Evolutionary conservation across 2,888 invertebrate species (phyloP), one percentile per base, ranked within the genome.

Genomic region (Luffia ferchaultella): DNA sequence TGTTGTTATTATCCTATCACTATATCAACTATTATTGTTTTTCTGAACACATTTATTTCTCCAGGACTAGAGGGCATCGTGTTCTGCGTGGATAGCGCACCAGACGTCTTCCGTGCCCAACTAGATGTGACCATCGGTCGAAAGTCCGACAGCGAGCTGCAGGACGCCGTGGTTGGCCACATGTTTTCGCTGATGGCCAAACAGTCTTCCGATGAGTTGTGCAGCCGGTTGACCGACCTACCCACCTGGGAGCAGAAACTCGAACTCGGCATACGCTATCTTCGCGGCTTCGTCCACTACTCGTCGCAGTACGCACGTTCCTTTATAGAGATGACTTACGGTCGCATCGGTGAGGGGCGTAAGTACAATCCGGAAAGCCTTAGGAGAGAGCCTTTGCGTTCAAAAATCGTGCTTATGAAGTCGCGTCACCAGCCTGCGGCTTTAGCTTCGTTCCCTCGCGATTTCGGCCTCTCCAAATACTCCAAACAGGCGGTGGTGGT

Each of bases 301-400:
- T 67, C 75, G 0, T 53, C 58, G 2, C 72, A 73, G 52, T 75
- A 73, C 52, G 56, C 62, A 0, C 60, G 61, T 16, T 60, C 59
- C 7, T 50, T 65, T 0, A 61, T 75, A 5, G 61, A 68, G 40
- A 50, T 62, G 1, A 65, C 69, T 1, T 62, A 67, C 40, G 50
- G 47, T 19, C 43, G 47, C 9, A 46, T 50, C 71, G 2, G 16
- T 50, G 18, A 59, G 62, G 20, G 57, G 53, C 2, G 61, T 1
- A 42, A 49, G 3, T 62, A 66, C 52, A 53, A 53, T 16, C 45
- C 51, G 1, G 42, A 50, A 12, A 16, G 15, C 1, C 53, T 54
- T 2, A 55, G 52, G 5, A 52, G 55, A n/a, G 18, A 16, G 5
- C 48, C 46, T n/a, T 55, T 73, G 42, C 58, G 57, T 1, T 70